Evolutionary conservation across 2,113 vertebrate genomes (phyloP).

Genomic region (Pelusios castaneus): DNA sequence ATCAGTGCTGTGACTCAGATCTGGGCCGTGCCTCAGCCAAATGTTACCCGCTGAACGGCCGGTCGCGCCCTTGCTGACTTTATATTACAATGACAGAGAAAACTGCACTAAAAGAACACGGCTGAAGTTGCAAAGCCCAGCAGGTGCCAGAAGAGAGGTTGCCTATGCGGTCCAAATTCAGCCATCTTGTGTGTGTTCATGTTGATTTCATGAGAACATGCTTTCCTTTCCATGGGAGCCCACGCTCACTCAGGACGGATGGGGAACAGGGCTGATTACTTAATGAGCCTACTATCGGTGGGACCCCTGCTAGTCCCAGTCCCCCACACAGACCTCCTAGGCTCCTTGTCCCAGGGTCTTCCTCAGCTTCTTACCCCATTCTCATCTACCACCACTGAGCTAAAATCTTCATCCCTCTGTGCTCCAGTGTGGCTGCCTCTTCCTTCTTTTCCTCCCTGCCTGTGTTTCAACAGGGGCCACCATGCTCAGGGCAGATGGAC

Average conservation of each 20-base stretch:
- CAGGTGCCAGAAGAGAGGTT: neutral
- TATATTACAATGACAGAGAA: neutral
- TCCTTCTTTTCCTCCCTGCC: neutral
- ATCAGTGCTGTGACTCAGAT: slow-evolving; percentile 69
- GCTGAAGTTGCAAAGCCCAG: neutral
- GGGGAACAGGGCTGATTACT: neutral
- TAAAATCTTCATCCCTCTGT: neutral
- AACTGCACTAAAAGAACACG: neutral
- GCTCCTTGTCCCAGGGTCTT: neutral
- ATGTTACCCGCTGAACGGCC: neutral
- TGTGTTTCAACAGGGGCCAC: too few species aligned
- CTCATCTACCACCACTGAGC: neutral
- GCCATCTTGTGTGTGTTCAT: neutral
- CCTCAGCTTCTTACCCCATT: neutral
- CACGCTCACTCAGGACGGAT: neutral
- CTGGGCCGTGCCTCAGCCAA: slow-evolving; percentile 10
- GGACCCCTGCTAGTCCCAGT: neutral
- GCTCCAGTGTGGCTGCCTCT: neutral
- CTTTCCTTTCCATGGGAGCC: neutral
- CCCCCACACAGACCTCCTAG: neutral
- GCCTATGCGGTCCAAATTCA: neutral
- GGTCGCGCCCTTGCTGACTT: neutral
- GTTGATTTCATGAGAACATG: neutral
- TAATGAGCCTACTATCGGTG: too few species aligned
- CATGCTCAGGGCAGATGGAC: neutral